These are phyloP conservation scores for Bombus consobrinus DNA, from an alignment of 1,140 invertebrate genomes.

Conservation along the genomic window DNA sequence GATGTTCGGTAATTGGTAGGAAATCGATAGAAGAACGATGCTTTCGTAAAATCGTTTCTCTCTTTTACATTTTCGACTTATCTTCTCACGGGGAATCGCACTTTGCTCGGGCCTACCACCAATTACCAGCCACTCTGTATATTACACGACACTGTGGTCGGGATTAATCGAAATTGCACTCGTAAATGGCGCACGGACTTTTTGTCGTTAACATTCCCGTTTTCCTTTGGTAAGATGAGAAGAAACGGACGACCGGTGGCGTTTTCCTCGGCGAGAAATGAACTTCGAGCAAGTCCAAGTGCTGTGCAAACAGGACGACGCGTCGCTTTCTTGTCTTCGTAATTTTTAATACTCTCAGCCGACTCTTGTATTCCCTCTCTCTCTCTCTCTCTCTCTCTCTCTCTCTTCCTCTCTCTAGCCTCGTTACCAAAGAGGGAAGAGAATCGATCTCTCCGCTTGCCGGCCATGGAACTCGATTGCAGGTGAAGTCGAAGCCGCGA, in stretches of 20 bases:
- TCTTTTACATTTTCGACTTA: too few species aligned
- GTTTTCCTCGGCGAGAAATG: constrained; percentile 20
- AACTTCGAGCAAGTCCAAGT: constrained; percentile 19
- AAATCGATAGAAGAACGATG: too few species aligned
- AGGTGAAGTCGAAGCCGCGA: background rate
- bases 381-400: background rate
- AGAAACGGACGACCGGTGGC: background rate
- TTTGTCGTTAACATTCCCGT: constrained; percentile 10
- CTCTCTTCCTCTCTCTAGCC: background rate
- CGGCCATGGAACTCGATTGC: background rate
- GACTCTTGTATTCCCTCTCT: background rate
- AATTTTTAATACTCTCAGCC: constrained; percentile 39
- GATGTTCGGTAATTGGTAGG: too few species aligned
- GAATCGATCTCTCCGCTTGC: background rate
- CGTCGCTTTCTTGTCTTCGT: constrained; percentile 4
- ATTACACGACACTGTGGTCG: background rate
- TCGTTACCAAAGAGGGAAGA: background rate
- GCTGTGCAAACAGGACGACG: constrained; percentile 31
- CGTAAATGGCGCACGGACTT: background rate
- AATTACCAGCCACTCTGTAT: background rate
- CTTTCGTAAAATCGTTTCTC: too few species aligned
- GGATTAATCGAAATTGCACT: background rate
- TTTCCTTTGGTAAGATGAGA: background rate
- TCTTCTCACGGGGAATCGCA: too few species aligned
- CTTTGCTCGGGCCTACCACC: too few species aligned